Percentiles rank a stretch among this genome's conserved stretches.
These are phyloP conservation scores for Lasioglossum malachurum DNA, from an alignment of 2,888 invertebrate genomes.

Conservation along the genomic window DNA sequence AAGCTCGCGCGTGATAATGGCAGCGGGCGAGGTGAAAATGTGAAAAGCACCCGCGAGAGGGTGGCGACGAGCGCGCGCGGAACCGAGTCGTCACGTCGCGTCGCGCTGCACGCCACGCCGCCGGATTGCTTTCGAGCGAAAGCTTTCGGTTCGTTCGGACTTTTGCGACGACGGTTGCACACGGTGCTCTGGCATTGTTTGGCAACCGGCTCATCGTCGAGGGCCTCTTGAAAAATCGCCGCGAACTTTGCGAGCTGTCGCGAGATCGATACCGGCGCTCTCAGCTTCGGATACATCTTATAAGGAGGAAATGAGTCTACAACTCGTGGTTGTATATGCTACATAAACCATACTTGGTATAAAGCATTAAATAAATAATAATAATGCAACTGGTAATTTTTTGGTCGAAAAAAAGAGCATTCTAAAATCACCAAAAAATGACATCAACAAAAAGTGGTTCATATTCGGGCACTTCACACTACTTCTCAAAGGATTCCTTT, in stretches of 20 bases:
- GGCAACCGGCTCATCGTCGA: conserved; percentile 60
- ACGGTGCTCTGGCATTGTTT: conserved; percentile 41
- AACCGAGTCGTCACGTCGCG: background rate
- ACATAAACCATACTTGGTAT: too few relatives aligned
- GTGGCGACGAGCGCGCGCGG: background rate
- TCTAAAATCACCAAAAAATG: too few relatives aligned
- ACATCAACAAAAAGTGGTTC: too few relatives aligned
- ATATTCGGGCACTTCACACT: too few relatives aligned
- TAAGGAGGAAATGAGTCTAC: too few relatives aligned
- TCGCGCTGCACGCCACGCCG: background rate
- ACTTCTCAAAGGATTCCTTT: too few relatives aligned
- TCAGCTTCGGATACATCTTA: conserved; percentile 25
- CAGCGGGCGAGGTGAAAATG: conserved; percentile 1
- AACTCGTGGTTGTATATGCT: too few relatives aligned
- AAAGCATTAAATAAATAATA: too few relatives aligned
- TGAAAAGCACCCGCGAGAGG: background rate
- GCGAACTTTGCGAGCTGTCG: conserved; percentile 49
- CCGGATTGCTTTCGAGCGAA: conserved; percentile 31
- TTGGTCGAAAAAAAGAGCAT: too few relatives aligned
- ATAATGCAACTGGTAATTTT: too few relatives aligned
- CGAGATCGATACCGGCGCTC: conserved; percentile 54
- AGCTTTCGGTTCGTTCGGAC: conserved; percentile 33
- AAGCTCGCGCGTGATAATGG: conserved; percentile 44
- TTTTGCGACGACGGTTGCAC: conserved; percentile 14
- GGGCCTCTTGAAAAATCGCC: conserved; percentile 63